These are phyloP conservation scores for Mallateleia sp. DNA, from an alignment of 2,888 invertebrate genomes.

Conservation along the genomic window DNA sequence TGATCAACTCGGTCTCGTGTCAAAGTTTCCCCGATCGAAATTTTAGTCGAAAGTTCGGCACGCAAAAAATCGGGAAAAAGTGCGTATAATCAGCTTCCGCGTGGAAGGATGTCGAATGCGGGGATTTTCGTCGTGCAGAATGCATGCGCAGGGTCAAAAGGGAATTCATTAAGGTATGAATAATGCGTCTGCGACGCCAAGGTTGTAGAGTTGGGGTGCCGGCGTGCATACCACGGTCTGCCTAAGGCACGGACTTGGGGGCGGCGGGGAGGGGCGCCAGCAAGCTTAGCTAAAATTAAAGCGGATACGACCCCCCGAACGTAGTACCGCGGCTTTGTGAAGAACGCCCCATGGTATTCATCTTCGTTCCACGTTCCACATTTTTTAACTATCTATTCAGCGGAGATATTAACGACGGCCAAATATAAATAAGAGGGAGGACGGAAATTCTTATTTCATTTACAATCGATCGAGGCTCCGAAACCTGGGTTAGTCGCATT, in stretches of 20 bases:
- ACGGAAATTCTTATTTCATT: conserved; percentile 38
- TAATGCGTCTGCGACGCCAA: conserved; percentile 89
- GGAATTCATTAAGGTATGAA: conserved; percentile 89
- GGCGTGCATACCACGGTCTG: conserved; percentile 86
- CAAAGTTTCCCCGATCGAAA: background rate
- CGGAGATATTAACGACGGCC: conserved; percentile 60
- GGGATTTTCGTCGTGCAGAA: conserved; percentile 77
- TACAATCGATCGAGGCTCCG: conserved; percentile 51
- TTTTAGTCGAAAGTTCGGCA: conserved; percentile 19
- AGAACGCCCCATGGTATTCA: conserved; percentile 64
- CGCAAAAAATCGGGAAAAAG: conserved; percentile 49
- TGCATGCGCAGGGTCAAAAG: conserved; percentile 82
- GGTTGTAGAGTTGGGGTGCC: conserved; percentile 86
- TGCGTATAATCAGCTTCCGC: conserved; percentile 71
- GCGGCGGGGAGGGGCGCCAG: conserved; percentile 27
- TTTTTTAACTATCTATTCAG: conserved; percentile 69
- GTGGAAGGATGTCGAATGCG: conserved; percentile 71
- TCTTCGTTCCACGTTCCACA: conserved; percentile 72
- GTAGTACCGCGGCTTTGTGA: conserved; percentile 71
- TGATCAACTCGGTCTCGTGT: background rate
- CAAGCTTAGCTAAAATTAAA: conserved; percentile 88
- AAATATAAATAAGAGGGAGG: conserved; percentile 62
- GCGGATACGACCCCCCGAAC: conserved; percentile 84
- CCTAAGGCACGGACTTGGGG: conserved; percentile 84
- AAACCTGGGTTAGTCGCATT: conserved; percentile 23